Evolutionary conservation across 1,140 invertebrate genomes (phyloP).

Genomic region (Cotesia glomerata): DNA sequence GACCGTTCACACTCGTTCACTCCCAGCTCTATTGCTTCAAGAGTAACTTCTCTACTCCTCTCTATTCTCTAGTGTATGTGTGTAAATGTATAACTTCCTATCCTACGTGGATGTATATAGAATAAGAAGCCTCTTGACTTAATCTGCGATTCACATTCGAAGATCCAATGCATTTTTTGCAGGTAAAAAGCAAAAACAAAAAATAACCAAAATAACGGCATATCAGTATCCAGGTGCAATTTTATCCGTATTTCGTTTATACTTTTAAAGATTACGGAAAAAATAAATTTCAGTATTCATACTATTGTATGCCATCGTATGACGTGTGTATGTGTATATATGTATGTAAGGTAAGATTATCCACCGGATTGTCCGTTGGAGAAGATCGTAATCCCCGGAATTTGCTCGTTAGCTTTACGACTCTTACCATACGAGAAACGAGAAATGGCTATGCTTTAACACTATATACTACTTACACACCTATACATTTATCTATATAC

Average conservation of each 20-base stretch:
- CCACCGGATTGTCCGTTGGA: slow-evolving; percentile 6
- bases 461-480: not conserved
- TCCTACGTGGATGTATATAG: not conserved
- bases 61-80: not conserved
- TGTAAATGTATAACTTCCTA: too few relatives aligned
- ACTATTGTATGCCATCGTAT: not conserved
- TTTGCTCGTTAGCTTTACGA: slow-evolving; percentile 14
- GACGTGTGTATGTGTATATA: not conserved
- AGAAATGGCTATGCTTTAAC: not conserved
- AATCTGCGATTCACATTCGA: slow-evolving; percentile 34
- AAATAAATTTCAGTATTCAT: not conserved
- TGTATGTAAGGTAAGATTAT: not conserved
- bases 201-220: too few relatives aligned
- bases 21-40: slow-evolving; percentile 11
- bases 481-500: not conserved
- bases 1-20: slow-evolving; percentile 22
- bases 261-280: not conserved
- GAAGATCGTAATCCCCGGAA: slow-evolving; percentile 20
- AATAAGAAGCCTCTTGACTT: slow-evolving; percentile 29
- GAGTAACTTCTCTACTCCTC: not conserved
- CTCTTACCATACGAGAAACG: slow-evolving; percentile 9
- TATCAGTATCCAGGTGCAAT: slow-evolving; percentile 5
- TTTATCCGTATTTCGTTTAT: not conserved
- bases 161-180: slow-evolving; percentile 9
- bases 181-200: too few relatives aligned